Evolutionary conservation across 2,888 invertebrate genomes (phyloP).

Genomic region (Papilio gigon): DNA sequence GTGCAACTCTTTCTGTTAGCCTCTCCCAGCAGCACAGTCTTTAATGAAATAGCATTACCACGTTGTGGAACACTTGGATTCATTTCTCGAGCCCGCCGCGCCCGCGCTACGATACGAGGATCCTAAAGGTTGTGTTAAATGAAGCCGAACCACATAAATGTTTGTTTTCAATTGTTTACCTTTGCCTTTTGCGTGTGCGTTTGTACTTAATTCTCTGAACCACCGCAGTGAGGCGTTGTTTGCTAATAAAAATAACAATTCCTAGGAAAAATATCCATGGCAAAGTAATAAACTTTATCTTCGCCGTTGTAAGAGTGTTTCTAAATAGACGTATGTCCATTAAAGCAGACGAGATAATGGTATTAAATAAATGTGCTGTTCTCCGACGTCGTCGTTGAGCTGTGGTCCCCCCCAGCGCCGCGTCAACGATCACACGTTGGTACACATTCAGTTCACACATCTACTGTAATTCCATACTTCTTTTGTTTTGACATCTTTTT

Average conservation of each 20-base stretch:
- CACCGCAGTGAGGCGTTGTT: neutral
- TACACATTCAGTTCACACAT: no score
- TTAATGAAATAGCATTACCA: neutral
- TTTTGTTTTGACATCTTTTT: no score
- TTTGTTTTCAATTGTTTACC: constrained; percentile 6
- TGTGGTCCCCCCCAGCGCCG: no score
- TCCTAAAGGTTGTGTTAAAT: neutral
- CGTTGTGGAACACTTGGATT: neutral
- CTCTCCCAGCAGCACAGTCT: neutral
- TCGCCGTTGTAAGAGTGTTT: neutral
- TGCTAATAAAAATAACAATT: constrained; percentile 17
- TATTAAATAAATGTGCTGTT: constrained; percentile 8
- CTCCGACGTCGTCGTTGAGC: no score
- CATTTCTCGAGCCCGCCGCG: neutral
- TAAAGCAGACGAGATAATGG: constrained; percentile 2
- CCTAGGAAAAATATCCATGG: neutral
- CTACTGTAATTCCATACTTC: no score
- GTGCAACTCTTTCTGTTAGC: neutral
- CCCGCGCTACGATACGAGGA: neutral
- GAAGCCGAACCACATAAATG: constrained; percentile 1
- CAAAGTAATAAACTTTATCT: neutral
- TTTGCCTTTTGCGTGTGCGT: constrained; percentile 11
- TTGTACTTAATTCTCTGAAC: constrained; percentile 14
- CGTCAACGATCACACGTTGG: no score
- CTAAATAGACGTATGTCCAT: neutral